phyloP scores from a whole-genome alignment of 2,797 vertebrate species.

The Apodemus agrarius region DNA sequence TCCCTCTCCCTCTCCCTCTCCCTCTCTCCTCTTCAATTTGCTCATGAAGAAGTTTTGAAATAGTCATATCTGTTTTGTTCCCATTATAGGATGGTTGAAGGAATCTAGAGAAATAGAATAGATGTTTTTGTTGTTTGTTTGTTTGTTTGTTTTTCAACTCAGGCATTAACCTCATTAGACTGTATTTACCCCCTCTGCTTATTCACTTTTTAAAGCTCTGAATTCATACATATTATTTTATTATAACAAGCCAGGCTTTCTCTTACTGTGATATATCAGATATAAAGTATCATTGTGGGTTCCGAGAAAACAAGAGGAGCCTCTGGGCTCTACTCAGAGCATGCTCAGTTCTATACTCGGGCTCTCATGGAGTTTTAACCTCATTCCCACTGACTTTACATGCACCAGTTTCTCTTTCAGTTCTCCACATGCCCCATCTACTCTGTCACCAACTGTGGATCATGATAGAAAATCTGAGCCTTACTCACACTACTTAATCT shows the following conservation, averaged over 20 bases:
- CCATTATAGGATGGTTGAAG: not conserved
- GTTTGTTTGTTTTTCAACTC: not conserved
- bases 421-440: rapidly evolving
- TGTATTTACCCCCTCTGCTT: not conserved
- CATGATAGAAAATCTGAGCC: not conserved
- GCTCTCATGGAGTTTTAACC: not conserved
- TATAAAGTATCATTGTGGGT: not conserved
- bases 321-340: not conserved
- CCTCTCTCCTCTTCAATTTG: not conserved
- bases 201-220: slow-evolving; percentile 32
- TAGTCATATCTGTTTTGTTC: not conserved
- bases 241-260: not conserved
- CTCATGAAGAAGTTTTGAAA: not conserved
- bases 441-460: not conserved
- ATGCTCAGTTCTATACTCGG: not conserved
- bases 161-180: not conserved
- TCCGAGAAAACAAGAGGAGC: not conserved
- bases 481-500: not conserved
- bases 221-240: slow-evolving; percentile 3
- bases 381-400: rapidly evolving
- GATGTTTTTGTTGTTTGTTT: not conserved
- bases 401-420: no score
- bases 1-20: not conserved
- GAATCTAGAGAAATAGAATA: not conserved
- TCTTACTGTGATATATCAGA: slow-evolving; percentile 6